Evolutionary conservation across 2,113 vertebrate species (phyloP), one percentile per base, ranked within the genome.

Genomic region (Setophaga kirtlandii): DNA sequence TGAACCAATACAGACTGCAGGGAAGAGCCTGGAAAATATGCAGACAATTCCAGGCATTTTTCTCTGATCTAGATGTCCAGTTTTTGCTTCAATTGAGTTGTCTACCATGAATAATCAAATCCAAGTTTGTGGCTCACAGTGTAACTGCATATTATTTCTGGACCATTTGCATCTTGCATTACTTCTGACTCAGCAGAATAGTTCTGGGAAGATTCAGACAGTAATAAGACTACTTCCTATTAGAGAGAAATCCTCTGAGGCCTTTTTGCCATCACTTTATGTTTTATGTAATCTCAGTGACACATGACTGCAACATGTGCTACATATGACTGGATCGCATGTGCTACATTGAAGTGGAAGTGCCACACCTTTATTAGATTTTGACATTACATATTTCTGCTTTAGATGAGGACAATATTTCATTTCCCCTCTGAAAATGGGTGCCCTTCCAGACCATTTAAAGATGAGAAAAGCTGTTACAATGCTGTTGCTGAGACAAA

Each of bases 251-350:
- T 65, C 33, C 21, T 90, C 68, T 87, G 28, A 89, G 55, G 5
- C 17, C 13, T 58, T n/a, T 88, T 85, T 83, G 84, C 16, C 59
- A 74, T 86, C 39, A 7, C 21, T 64, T 63, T 24, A 10, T 52
- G 30, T 16, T 79, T 64, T 53, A 19, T 27, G 31, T 80, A 76
- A 37, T 80, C 33, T 87, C 22, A 59, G 18, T 69, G 67, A 65
- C 44, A 31, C 2, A 20, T 3, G 19, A 59, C 18, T 19, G 37
- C 75, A 83, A 22, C 0, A 0, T 59, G 11, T 9, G 58, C 35
- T 37, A 27, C 35, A 37, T 16, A 25, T 37, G n/a, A 5, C 58
- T 59, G 53, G 70, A 42, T 82, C 53, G 42, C 7, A 0, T 24
- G 22, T 47, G 8, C 25, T 49, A 22, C 8, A 4, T 5, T 82